Conservation (phyloP, 2,888 invertebrate genomes). For the Ormyrus rosae region DNA sequence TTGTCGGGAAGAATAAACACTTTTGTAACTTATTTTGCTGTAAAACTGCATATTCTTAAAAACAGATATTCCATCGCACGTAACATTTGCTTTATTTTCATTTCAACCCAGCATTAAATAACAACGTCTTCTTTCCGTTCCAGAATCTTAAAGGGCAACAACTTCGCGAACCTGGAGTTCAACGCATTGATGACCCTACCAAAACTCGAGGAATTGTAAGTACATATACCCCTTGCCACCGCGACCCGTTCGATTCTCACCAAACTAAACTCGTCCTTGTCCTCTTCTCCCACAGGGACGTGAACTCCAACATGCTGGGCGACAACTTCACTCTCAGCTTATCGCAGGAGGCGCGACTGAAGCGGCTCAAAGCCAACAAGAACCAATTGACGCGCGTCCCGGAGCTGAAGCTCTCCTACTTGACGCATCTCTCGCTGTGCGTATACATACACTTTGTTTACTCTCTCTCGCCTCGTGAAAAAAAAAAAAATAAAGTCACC, state of each 20-base stretch:
- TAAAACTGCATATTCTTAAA: no score
- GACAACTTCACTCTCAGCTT: slow-evolving; percentile 77
- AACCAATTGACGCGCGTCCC: slow-evolving; percentile 75
- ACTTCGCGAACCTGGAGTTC: slow-evolving; percentile 73
- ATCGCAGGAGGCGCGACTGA: slow-evolving; percentile 77
- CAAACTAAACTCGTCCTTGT: not conserved
- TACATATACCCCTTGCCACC: slow-evolving; percentile 39
- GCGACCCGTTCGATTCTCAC: no score
- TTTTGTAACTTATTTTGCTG: no score
- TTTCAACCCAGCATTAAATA: no score
- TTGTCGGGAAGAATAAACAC: no score
- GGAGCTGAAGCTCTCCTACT: slow-evolving; percentile 67
- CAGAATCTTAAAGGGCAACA: slow-evolving; percentile 77
- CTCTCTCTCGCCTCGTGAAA: no score
- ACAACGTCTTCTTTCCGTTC: not conserved
- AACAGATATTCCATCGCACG: no score
- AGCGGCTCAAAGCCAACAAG: slow-evolving; percentile 76
- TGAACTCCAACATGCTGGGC: slow-evolving; percentile 79
- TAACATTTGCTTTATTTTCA: no score
- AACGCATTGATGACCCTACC: slow-evolving; percentile 67
- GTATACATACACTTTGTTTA: slow-evolving; percentile 61
- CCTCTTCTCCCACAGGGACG: slow-evolving; percentile 75
- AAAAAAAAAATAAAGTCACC: no score
- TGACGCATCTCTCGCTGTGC: slow-evolving; percentile 77
- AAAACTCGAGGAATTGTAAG: slow-evolving; percentile 71